phyloP scores from a whole-genome alignment of 23 tunicate genomes.

The Halocynthia aurantium region DNA sequence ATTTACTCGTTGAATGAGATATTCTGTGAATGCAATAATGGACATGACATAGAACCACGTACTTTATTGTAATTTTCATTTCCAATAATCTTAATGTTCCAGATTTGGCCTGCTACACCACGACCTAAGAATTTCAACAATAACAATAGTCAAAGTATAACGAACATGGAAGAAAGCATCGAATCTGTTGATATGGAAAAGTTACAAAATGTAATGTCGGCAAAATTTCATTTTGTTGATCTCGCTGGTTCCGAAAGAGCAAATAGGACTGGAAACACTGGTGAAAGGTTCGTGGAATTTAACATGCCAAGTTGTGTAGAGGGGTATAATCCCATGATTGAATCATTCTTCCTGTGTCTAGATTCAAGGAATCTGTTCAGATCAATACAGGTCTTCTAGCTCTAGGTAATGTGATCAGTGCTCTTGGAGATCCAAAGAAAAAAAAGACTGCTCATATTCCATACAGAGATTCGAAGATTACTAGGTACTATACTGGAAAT shows the following conservation, averaged over 20 bases:
- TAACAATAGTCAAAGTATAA: conserved; percentile 8
- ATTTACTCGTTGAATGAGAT: neutral
- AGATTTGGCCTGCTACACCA: conserved; percentile 26
- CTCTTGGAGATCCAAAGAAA: conserved; percentile 26
- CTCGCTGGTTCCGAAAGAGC: conserved; percentile 33
- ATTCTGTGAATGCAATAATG: neutral
- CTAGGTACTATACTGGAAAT: neutral
- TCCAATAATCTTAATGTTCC: neutral
- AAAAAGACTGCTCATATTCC: conserved; percentile 19
- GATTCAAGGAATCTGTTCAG: conserved; percentile 29
- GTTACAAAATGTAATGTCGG: conserved; percentile 12
- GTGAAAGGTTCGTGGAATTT: conserved; percentile 5
- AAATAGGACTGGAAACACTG: conserved; percentile 27
- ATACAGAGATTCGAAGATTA: conserved; percentile 21
- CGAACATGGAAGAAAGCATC: neutral
- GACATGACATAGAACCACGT: neutral
- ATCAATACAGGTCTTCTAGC: conserved; percentile 26
- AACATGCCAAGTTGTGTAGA: neutral
- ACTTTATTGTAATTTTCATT: neutral
- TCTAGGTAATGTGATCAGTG: conserved; percentile 28
- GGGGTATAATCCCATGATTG: neutral
- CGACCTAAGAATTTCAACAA: conserved; percentile 12
- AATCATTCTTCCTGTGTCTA: neutral
- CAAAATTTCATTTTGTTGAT: conserved; percentile 31
- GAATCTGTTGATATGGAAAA: conserved; percentile 8